Evolutionary conservation across 2,888 invertebrate genomes (phyloP), one percentile per base, ranked within the genome.

Genomic region (Acanthosoma haemorrhoidale): DNA sequence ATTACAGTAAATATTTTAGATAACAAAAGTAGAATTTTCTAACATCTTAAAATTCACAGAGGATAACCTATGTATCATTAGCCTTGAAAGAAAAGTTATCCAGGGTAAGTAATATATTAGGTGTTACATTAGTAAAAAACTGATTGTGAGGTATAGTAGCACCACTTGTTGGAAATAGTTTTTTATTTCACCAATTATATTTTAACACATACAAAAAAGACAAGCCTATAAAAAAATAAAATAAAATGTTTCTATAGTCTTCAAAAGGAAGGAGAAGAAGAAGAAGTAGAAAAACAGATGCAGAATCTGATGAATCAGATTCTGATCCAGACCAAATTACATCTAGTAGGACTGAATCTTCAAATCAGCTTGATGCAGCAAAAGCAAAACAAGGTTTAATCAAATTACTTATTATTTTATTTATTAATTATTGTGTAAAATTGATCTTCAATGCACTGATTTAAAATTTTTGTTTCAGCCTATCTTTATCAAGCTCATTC

Each of bases 401-500:
- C 4, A 32, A 16, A 3, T n/a, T 59, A 15, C n/a, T 58, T 1
- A 25, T 32, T 31, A 15, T 15, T 32, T 32, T 1, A 31, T 8
- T n/a, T n/a, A n/a, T n/a, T n/a, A n/a, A 32, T 59, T 15, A 59
- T 15, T 1, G 15, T 36, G 36, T 9, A 32, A 1, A 15, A 51
- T 25, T 51, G 16, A 1, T 31, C n/a, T 59, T 16, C 59, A 32
- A 31, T 13, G 32, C 32, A 32, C 15, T 59, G 16, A 59, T 34
- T 34, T 13, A 13, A 36, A 39, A 36, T 9, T 25, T 43, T 70
- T 59, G 77, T 83, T 81, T 78, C 82, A 86, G 88, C 87, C 82
- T 87, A 87, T 80, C 86, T 88, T 80, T 88, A 88, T 80, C 88
- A 88, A 80, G 87, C 87, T 80, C 86, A 86, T 79, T 88, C 88